Percentiles rank a stretch among this genome's conserved stretches.
Evolutionary conservation across 1,140 invertebrate genomes (phyloP).

Genomic region (Cherax quadricarinatus): DNA sequence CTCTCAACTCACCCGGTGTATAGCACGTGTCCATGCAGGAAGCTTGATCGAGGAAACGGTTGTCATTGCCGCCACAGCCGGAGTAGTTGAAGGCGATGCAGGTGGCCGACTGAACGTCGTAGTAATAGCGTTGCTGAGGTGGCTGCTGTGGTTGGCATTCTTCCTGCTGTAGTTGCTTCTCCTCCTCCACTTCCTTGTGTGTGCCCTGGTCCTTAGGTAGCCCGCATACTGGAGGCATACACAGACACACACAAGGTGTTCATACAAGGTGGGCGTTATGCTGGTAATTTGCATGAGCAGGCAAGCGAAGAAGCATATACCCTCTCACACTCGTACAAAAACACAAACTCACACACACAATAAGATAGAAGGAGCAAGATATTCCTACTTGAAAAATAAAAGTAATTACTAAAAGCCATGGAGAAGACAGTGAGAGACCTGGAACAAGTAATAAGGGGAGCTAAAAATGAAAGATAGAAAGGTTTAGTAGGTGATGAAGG

Average conservation of each 20-base stretch:
- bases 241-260: neutral
- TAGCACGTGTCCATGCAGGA: conserved; percentile 40
- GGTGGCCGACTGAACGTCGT: conserved; percentile 21
- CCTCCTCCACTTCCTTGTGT: neutral
- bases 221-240: neutral
- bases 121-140: conserved; percentile 21
- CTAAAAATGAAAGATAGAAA: too few species aligned
- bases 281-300: too few species aligned
- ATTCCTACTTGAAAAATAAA: too few species aligned
- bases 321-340: too few species aligned
- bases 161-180: neutral
- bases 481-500: too few species aligned
- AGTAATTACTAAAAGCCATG: too few species aligned
- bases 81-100: conserved; percentile 50
- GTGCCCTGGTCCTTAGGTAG: neutral
- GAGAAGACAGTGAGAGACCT: too few species aligned
- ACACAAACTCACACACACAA: too few species aligned
- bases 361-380: too few species aligned
- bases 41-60: conserved; percentile 17
- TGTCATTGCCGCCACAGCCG: conserved; percentile 43
- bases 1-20: conserved; percentile 8
- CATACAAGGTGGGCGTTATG: neutral
- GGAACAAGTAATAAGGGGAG: too few species aligned
- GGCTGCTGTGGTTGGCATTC: too few species aligned
- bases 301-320: too few species aligned